phyloP scores from a whole-genome alignment of 2,797 vertebrate genomes.

The Diceros bicornis region DNA sequence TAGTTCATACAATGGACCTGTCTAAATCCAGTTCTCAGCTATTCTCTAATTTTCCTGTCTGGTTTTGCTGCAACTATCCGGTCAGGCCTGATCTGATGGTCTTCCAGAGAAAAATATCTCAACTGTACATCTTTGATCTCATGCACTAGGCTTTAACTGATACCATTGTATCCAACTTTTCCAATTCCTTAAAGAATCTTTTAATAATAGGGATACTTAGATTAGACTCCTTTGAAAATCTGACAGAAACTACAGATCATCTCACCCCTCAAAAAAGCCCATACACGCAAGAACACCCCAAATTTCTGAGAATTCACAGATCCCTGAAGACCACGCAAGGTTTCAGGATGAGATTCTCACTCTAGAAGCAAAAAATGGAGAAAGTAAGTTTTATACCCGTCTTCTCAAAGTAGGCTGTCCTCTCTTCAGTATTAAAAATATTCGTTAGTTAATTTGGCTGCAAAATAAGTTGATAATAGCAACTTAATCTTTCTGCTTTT shows the following conservation, averaged over 20 bases:
- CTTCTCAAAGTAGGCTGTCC: neutral
- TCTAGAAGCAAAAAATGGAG: neutral
- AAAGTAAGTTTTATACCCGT: neutral
- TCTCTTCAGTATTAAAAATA: neutral
- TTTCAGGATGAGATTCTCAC: neutral
- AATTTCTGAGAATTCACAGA: neutral
- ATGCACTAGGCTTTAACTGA: neutral
- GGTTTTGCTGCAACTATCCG: neutral
- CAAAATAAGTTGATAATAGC: neutral
- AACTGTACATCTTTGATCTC: neutral
- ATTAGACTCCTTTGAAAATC: slow-evolving; percentile 16
- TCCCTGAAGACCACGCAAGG: neutral
- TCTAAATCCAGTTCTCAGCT: neutral
- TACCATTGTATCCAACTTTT: neutral
- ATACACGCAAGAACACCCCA: neutral
- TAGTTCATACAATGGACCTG: neutral
- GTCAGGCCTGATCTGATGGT: neutral
- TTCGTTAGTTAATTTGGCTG: neutral
- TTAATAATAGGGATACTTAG: slow-evolving; percentile 3
- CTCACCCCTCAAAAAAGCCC: neutral
- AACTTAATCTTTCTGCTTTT: neutral
- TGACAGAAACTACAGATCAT: neutral
- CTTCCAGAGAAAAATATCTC: neutral
- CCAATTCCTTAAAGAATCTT: neutral
- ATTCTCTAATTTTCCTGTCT: neutral